Evolutionary conservation across 1,140 invertebrate genomes (phyloP), one percentile per base, ranked within the genome.

Genomic region (Zaprionus capensis): DNA sequence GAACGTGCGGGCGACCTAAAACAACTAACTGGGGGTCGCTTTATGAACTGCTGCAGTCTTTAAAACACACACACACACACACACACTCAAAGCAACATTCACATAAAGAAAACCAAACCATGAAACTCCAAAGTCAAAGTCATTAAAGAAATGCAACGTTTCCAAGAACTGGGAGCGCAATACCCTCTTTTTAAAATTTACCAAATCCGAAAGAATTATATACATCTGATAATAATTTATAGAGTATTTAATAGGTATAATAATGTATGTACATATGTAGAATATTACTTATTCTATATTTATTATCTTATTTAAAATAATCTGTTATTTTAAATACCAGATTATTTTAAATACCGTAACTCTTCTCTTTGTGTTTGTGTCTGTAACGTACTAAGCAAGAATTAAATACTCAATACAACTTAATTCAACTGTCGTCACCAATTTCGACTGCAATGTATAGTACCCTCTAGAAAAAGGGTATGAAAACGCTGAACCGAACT

Each of bases 11-110:
- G 74, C 44, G 58, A 51, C 57, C 62, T 59, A 57, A 63, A 57
- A 62, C 57, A 69, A 69, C 65, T 44, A 69, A 63, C 63, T 85
- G 69, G 71, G 69, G 74, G 74, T 86, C 78, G 82, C 59, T 66
- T 64, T 53, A 67, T 68, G 61, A 80, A 80, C 77, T 66, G 67
- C 53, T 64, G 67, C 34, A 75, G 51, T 71, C 34, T 58, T 51
- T 49, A 34, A 68, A 36, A 65, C 17, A 36, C n/a, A 14, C 7
- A 11, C 3, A 65, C 22, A 56, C 4, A 56, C 24, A 56, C 63
- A 51, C 20, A 22, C 12, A 51, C 46, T 4, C 7, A 26, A 0
- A 17, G n/a, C 17, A 15, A 46, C 41, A 44, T 44, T 2, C 36
- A 44, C 20, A 56, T 17, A 28, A 36, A 12, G 11, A 7, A 64